Evolutionary conservation across 2,113 vertebrate genomes (phyloP).

Genomic region (Megaceryle maxima): DNA sequence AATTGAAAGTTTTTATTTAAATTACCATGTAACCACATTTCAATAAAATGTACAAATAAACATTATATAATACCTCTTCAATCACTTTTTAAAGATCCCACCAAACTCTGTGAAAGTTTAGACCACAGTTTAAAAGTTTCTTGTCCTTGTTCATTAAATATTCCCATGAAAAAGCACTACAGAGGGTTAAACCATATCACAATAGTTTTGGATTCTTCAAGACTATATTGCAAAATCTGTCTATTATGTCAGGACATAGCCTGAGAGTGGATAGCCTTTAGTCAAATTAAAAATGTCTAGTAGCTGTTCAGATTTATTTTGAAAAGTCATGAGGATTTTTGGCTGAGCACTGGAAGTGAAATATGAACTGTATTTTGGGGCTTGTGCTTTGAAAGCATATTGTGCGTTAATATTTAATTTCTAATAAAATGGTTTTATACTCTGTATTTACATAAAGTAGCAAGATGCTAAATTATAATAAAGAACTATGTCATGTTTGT

Average conservation of each 20-base stretch:
- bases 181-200: not conserved
- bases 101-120: not conserved
- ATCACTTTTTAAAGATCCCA: not conserved
- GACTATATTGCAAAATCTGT: not conserved
- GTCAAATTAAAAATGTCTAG: not conserved
- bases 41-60: not conserved
- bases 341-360: not conserved
- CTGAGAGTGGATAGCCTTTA: not conserved
- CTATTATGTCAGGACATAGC: not conserved
- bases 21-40: not conserved
- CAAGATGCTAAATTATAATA: not conserved
- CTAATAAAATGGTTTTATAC: conserved; percentile 25
- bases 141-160: not conserved
- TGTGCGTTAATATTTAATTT: conserved; percentile 66
- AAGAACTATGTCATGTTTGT: not conserved
- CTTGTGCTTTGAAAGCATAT: not conserved
- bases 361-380: conserved; percentile 4
- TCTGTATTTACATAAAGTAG: conserved; percentile 6
- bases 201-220: not conserved
- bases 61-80: not conserved
- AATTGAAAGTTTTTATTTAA: not conserved
- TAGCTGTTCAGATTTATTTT: not conserved
- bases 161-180: not conserved
- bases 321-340: not conserved
- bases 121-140: not conserved